A percentile compares a stretch with the other conserved stretches of the same genome.
Evolutionary conservation across 2,797 vertebrate genomes (phyloP).

Genomic region (Tokudaia tokunoshimensis): DNA sequence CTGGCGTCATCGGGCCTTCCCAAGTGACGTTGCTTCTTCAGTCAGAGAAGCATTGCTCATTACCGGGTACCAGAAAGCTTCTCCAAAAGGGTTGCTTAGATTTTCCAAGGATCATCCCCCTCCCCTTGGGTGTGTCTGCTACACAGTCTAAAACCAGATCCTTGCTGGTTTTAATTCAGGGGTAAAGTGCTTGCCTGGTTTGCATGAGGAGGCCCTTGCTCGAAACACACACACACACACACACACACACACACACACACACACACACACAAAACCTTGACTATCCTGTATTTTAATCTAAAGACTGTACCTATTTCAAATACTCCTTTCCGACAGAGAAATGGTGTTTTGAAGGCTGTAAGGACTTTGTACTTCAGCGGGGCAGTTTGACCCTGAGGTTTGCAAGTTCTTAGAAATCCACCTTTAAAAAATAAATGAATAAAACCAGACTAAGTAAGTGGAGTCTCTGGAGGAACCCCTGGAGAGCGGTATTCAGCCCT

Average conservation of each 20-base stretch:
- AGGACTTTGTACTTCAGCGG: background rate
- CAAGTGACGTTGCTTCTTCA: background rate
- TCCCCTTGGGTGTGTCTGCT: background rate
- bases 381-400: background rate
- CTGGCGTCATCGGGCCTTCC: background rate
- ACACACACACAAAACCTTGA: background rate
- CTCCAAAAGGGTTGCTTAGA: background rate
- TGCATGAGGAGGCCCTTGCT: background rate
- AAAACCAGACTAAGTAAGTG: background rate
- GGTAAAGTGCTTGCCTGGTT: background rate
- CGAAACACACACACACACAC: too few relatives aligned
- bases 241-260: too few relatives aligned
- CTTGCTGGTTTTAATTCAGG: background rate
- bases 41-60: rapidly evolving
- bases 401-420: background rate
- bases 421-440: background rate
- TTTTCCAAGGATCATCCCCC: background rate
- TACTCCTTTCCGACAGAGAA: background rate
- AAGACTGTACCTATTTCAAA: background rate
- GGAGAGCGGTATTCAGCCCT: background rate
- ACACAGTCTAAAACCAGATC: background rate
- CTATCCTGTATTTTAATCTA: background rate
- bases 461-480: background rate
- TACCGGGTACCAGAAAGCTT: background rate
- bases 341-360: background rate